A percentile compares a stretch with the other conserved stretches of the same genome.
Conservation (phyloP, 2,113 vertebrate genomes). For the Nyctereutes procyonoides region DNA sequence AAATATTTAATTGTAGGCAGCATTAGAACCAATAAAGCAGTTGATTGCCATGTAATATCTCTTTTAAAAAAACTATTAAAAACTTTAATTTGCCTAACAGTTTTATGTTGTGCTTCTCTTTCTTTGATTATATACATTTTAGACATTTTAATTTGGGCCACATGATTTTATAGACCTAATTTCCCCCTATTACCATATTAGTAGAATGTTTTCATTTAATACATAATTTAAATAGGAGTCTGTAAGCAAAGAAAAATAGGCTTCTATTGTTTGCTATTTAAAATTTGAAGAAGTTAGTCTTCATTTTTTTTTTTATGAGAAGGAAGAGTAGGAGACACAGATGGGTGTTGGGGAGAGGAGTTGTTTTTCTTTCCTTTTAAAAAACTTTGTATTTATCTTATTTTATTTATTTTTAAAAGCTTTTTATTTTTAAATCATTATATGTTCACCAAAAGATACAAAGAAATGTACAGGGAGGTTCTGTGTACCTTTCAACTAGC, state of each 20-base stretch:
- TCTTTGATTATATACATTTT: conserved; percentile 56
- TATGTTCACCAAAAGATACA: background rate
- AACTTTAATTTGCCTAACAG: conserved; percentile 62
- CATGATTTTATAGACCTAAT: conserved; percentile 57
- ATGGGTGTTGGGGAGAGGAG: background rate
- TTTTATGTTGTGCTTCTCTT: conserved; percentile 49
- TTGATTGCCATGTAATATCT: conserved; percentile 32
- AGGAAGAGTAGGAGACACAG: background rate
- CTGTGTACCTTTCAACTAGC: background rate
- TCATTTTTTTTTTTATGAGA: background rate
- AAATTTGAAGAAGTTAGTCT: conserved; percentile 9
- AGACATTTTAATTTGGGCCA: conserved; percentile 61
- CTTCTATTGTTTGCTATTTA: background rate
- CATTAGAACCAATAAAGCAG: conserved; percentile 43
- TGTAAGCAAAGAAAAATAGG: conserved; percentile 14
- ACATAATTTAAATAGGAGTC: conserved; percentile 46
- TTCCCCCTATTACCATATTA: conserved; percentile 41
- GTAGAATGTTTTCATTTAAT: conserved; percentile 52
- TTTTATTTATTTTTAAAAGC: background rate
- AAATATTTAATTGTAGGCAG: conserved; percentile 18
- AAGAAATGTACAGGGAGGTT: background rate
- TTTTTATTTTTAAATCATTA: conserved; percentile 41
- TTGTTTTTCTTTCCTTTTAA: background rate
- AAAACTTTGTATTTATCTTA: background rate
- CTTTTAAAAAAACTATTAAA: conserved; percentile 3